Conservation (phyloP, 2,113 vertebrate species). For the Scomber scombrus region DNA sequence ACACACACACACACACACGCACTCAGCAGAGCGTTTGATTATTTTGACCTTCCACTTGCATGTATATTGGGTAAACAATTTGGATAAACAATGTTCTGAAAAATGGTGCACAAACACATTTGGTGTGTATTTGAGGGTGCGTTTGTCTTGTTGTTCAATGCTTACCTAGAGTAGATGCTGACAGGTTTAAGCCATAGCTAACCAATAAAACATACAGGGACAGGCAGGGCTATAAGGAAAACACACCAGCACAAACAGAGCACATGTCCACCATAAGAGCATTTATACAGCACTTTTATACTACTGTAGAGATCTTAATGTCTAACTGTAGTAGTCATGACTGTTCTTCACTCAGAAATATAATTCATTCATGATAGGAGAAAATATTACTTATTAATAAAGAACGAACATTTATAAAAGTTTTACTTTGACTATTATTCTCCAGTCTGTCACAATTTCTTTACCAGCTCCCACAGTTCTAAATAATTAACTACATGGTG, state of each 20-base stretch:
- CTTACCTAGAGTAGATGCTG: neutral
- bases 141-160: neutral
- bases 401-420: slow-evolving; percentile 5
- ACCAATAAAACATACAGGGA: neutral
- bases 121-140: neutral
- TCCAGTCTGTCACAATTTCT: neutral
- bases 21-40: slow-evolving; percentile 14
- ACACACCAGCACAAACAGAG: too few species aligned
- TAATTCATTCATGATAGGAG: neutral
- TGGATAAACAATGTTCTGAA: slow-evolving; percentile 39
- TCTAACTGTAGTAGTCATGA: too few species aligned
- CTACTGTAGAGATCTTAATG: too few species aligned
- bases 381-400: slow-evolving; percentile 6
- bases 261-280: too few species aligned
- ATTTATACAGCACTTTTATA: too few species aligned
- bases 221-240: too few species aligned
- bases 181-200: too few species aligned
- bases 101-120: neutral
- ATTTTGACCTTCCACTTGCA: slow-evolving; percentile 43
- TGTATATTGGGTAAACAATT: slow-evolving; percentile 36
- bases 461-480: neutral
- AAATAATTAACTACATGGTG: neutral
- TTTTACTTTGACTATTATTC: neutral
- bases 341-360: neutral
- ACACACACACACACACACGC: neutral